Conservation (phyloP, 2,113 vertebrate genomes). For the Callorhinus ursinus region DNA sequence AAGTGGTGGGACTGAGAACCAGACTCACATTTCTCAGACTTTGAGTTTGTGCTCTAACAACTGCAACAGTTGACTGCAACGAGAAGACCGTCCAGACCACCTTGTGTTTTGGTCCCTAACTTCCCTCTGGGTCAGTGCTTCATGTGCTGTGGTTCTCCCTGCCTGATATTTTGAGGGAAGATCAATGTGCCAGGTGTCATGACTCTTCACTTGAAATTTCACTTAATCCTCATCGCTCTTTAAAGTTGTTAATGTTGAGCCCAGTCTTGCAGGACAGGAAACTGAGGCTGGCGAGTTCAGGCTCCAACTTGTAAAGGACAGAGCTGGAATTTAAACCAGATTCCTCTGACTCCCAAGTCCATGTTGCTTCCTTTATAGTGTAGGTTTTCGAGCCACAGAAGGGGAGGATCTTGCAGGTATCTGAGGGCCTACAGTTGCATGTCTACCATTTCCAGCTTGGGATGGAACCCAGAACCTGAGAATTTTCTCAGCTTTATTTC, state of each 20-base stretch:
- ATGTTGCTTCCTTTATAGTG: neutral
- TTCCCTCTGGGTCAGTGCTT: neutral
- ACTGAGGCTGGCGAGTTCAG: neutral
- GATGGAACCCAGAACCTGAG: neutral
- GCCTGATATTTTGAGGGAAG: neutral
- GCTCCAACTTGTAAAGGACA: neutral
- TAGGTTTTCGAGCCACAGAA: neutral
- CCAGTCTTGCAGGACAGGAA: neutral
- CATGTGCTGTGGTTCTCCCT: neutral
- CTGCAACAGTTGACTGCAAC: neutral
- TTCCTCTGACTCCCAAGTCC: neutral
- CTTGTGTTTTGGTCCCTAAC: neutral
- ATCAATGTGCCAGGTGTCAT: neutral
- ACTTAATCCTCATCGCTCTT: neutral
- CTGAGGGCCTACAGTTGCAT: neutral
- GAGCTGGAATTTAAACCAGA: neutral
- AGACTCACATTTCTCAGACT: neutral
- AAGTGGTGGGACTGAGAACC: neutral
- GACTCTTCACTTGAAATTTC: conserved; percentile 15
- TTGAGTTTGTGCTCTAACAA: neutral
- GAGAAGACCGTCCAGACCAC: neutral
- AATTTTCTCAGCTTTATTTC: conserved; percentile 30
- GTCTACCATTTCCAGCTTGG: neutral
- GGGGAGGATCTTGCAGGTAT: neutral
- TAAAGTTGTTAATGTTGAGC: neutral